phyloP scores from a whole-genome alignment of 1,140 invertebrate species.

The Ceratosolen solmsi region DNA sequence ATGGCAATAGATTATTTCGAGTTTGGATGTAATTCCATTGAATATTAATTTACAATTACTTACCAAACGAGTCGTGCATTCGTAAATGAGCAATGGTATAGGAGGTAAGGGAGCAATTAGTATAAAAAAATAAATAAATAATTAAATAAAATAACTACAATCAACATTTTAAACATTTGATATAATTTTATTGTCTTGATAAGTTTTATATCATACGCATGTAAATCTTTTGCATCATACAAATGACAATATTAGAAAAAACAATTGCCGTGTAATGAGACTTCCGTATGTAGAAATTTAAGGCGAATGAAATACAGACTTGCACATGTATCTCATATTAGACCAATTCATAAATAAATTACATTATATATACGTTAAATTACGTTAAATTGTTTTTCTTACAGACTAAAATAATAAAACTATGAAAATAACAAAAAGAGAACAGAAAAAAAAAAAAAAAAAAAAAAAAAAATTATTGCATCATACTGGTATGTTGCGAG shows the following conservation, averaged over 20 bases:
- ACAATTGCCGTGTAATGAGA: slow-evolving; percentile 40
- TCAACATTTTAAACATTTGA: slow-evolving; percentile 61
- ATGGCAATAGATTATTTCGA: too few relatives aligned
- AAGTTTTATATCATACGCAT: slow-evolving; percentile 58
- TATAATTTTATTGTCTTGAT: slow-evolving; percentile 69
- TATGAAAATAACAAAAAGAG: slow-evolving; percentile 50
- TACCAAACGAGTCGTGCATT: too few relatives aligned
- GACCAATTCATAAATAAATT: slow-evolving; percentile 59
- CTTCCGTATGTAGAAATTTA: slow-evolving; percentile 39
- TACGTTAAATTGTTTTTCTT: slow-evolving; percentile 33
- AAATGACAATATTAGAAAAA: slow-evolving; percentile 53
- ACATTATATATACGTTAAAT: slow-evolving; percentile 47
- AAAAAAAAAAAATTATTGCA: too few relatives aligned
- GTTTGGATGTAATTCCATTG: too few relatives aligned
- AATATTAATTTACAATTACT: too few relatives aligned
- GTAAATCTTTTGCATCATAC: slow-evolving; percentile 54
- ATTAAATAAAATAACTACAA: not conserved
- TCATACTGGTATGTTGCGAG: slow-evolving; percentile 43
- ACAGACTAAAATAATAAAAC: slow-evolving; percentile 47
- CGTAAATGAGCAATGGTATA: too few relatives aligned
- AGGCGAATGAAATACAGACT: slow-evolving; percentile 50
- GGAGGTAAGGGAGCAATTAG: too few relatives aligned
- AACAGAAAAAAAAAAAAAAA: slow-evolving; percentile 18
- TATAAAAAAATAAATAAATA: too few relatives aligned
- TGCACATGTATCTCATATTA: slow-evolving; percentile 45